Base-by-base conservation (phyloP, 1,140 invertebrate genomes). In the Mercenaria mercenaria region DNA sequence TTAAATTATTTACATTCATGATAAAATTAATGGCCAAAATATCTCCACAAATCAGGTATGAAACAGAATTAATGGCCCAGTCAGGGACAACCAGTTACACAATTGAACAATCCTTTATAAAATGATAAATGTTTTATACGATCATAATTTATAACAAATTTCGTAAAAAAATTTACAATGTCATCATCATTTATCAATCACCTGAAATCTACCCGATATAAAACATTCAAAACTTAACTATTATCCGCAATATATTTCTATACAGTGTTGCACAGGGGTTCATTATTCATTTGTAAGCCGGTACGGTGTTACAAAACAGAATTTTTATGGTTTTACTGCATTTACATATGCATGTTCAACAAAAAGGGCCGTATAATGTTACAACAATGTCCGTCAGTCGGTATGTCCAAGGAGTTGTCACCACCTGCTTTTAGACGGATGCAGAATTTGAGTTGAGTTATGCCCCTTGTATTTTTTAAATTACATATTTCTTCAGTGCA, bases 151-250 rank as follows among this genome's bases (percentile, higher is more conserved):
- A 72, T 72, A 23, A 41, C 29, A 72, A 39, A 72, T 72, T 72
- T 72, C 67, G 8, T 72, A 29, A 72, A 72, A 67, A 72, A 4
- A 39, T 72, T 39, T 41, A 72, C 67, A 29, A 6, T 29, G 67
- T 72, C 67, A 72, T 72, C 67, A 72, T n/a, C 32, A 72, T 72
- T 72, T 72, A 72, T 72, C 67, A 72, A 72, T 72, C 67, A 72
- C 11, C 13, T 72, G 67, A 72, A 64, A 72, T 72, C 67, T 72
- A 72, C 67, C 67, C 67, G 67, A 39, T 23, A 23, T 39, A 72
- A 72, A 72, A 37, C 34, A 37, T 8, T 39, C 15, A 72, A 39
- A 18, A 39, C 67, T 34, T n/a, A 26, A 67, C 4, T 37, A 67
- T 11, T 32, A 67, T 67, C 34, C 11, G 6, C 32, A 39, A 72